Evolutionary conservation across 2,797 vertebrate species (phyloP), one percentile per base, ranked within the genome.

Genomic region (Balearica regulorum): DNA sequence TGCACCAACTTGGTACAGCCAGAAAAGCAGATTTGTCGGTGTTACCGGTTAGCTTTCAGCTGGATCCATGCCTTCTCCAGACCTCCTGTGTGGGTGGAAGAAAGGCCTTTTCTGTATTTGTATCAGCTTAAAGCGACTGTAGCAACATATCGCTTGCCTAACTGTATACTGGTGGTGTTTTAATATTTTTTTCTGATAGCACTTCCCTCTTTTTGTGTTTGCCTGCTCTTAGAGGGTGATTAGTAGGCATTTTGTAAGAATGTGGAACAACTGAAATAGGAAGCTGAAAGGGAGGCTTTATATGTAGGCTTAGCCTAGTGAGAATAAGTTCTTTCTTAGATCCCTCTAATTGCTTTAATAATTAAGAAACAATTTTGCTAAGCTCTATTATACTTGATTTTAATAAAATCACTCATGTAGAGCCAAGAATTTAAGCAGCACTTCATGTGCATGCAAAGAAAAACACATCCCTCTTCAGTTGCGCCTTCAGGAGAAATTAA

Each of bases 361-460:
- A 95, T 97, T 92, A 97, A 96, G 94, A 95, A 95, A 87, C 88
- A 89, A 94, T 96, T 94, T 84, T 87, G 58, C 87, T 96, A 96
- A 95, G 92, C 78, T 92, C 82, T 83, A 83, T 87, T 92, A 91
- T 82, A 77, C 82, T 90, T 89, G 41, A 89, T 90, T 90, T 96
- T 95, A 92, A 95, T 94, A 94, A 94, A 97, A 72, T 87, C 89
- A 90, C 79, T 94, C 92, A 94, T 18, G 41, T 90, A 79, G 75
- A 96, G 92, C 90, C 94, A 97, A 85, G 65, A 96, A 88, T 80
- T 93, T 77, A 83, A 85, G 90, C 54, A 78, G 93, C 33, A 43
- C 43, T 96, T 92, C 46, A 62, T 76, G 43, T 1, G 7, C 82
- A 65, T 61, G 28, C 65, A 90, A 76, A 90, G 70, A 49, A 93